Conservation (phyloP, 2,113 vertebrate species). For the Asarcornis scutulata region DNA sequence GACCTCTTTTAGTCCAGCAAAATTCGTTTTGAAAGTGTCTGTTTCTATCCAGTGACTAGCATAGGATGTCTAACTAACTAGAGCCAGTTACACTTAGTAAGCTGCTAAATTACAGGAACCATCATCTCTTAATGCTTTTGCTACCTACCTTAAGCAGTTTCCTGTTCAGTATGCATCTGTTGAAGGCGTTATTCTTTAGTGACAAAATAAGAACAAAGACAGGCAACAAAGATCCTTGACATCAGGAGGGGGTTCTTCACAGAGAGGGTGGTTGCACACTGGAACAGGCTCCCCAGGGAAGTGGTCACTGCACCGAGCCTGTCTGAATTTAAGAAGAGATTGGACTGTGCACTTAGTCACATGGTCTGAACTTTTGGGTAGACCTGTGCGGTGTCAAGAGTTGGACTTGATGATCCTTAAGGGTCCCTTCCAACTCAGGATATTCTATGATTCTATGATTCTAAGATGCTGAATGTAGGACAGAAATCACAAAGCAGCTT, state of each 20-base stretch:
- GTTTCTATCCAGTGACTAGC: neutral
- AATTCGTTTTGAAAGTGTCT: neutral
- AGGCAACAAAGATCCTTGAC: neutral
- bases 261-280: too few species aligned
- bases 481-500: neutral
- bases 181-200: neutral
- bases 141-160: neutral
- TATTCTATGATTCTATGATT: too few species aligned
- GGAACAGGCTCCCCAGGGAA: too few species aligned
- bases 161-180: neutral
- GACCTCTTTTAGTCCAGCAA: neutral
- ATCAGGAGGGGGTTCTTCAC: too few species aligned
- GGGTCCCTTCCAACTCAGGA: too few species aligned
- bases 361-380: too few species aligned
- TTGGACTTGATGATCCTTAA: too few species aligned
- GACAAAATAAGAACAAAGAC: neutral
- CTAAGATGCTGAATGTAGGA: neutral
- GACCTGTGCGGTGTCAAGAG: too few species aligned
- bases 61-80: neutral
- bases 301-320: too few species aligned
- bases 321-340: too few species aligned
- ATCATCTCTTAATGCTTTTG: neutral
- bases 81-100: neutral
- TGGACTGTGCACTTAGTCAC: too few species aligned
- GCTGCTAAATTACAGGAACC: neutral